Evolutionary conservation across 37 sponge, comb jelly and placozoan genomes (phyloP).

Genomic region (Crambe crambe): DNA sequence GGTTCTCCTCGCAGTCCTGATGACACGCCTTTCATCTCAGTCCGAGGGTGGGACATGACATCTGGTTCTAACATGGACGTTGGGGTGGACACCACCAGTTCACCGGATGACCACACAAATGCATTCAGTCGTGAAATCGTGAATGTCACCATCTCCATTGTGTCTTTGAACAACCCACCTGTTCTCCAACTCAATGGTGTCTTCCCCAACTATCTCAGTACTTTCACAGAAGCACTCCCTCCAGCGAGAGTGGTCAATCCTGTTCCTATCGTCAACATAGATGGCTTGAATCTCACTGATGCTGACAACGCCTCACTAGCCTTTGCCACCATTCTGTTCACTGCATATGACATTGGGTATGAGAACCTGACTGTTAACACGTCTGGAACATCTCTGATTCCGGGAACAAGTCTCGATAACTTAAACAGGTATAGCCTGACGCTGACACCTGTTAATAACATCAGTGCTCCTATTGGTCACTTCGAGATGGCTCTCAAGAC

Average conservation of each 20-base stretch:
- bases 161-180: slow-evolving; percentile 56
- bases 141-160: slow-evolving; percentile 46
- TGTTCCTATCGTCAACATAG: slow-evolving; percentile 50
- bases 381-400: slow-evolving; percentile 52
- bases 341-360: slow-evolving; percentile 21
- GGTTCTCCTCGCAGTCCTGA: slow-evolving; percentile 42
- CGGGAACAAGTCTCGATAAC: background rate
- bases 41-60: slow-evolving; percentile 87
- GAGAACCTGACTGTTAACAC: slow-evolving; percentile 59
- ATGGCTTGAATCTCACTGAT: slow-evolving; percentile 51
- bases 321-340: slow-evolving; percentile 44
- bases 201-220: slow-evolving; percentile 22
- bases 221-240: slow-evolving; percentile 74
- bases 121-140: slow-evolving; percentile 72
- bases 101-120: slow-evolving; percentile 79
- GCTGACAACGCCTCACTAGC: slow-evolving; percentile 65
- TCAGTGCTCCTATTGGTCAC: slow-evolving; percentile 55
- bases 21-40: slow-evolving; percentile 68
- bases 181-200: slow-evolving; percentile 41
- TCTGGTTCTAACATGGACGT: slow-evolving; percentile 31
- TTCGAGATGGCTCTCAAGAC: slow-evolving; percentile 57
- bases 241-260: slow-evolving; percentile 64
- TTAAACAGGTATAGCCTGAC: background rate
- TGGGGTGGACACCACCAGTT: slow-evolving; percentile 77
- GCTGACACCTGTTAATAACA: slow-evolving; percentile 18